Evolutionary conservation across 2,797 vertebrate species (phyloP).

Genomic region (Parotocinclus haroldoi): DNA sequence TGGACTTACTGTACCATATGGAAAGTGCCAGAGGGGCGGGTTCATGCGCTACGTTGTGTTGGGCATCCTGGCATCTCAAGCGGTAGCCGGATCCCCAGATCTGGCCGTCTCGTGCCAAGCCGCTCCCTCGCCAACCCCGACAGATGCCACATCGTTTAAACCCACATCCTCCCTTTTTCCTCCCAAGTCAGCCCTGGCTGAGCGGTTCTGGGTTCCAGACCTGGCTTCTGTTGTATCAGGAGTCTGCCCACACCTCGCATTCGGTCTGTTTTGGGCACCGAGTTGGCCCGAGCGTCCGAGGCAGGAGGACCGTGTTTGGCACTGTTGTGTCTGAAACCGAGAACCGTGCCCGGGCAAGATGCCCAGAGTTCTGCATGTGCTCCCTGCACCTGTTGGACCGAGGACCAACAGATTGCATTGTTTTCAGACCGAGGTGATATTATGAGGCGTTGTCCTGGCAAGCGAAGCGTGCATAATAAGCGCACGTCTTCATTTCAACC

Average conservation of each 20-base stretch:
- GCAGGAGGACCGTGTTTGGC: background rate
- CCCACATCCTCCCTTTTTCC: background rate
- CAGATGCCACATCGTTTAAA: slow-evolving; percentile 2
- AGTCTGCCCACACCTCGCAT: background rate
- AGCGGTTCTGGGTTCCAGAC: background rate
- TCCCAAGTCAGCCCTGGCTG: background rate
- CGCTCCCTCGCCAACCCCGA: background rate
- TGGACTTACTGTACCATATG: background rate
- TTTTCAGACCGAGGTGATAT: slow-evolving; percentile 26
- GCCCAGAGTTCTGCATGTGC: background rate
- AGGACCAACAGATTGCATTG: background rate
- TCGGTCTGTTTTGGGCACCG: background rate
- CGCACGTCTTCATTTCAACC: slow-evolving; percentile 8
- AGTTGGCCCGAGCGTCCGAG: background rate
- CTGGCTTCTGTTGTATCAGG: background rate
- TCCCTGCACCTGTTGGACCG: background rate
- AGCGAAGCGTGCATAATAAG: slow-evolving; percentile 17
- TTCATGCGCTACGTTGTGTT: background rate
- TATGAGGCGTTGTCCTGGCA: slow-evolving; percentile 17
- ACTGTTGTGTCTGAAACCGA: background rate
- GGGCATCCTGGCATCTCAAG: background rate
- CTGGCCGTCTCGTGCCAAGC: background rate
- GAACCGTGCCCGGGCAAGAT: background rate
- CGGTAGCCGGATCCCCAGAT: background rate
- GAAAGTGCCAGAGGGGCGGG: background rate